Evolutionary conservation across 2,797 vertebrate genomes (phyloP).

Genomic region (Spatula clypeata): DNA sequence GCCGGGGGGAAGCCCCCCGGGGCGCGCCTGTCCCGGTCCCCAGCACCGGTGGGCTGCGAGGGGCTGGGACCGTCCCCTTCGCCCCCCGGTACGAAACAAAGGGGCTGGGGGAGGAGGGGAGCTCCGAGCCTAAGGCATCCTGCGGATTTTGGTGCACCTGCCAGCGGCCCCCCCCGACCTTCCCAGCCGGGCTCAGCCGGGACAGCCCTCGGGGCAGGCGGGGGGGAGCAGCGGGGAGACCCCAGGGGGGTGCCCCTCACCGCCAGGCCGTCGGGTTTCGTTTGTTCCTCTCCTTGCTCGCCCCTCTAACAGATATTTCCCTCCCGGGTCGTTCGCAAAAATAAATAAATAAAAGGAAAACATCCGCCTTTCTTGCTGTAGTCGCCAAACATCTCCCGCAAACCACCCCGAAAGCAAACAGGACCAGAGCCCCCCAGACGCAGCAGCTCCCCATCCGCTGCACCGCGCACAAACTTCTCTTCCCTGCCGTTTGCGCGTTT

Average conservation of each 20-base stretch:
- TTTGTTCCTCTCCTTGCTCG: not conserved
- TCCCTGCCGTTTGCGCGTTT: not conserved
- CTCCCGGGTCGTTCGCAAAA: accelerated
- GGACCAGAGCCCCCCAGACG: not conserved
- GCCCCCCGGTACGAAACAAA: not conserved
- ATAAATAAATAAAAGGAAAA: not conserved
- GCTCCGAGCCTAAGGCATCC: not conserved
- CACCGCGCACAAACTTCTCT: not conserved
- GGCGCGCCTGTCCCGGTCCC: too few species aligned
- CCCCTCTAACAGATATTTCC: not conserved
- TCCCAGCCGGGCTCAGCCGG: not conserved
- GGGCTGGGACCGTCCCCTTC: not conserved
- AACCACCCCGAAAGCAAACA: not conserved
- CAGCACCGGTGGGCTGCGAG: not conserved
- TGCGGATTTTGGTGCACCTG: constrained; percentile 43
- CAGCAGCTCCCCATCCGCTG: not conserved
- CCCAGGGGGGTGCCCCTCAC: not conserved
- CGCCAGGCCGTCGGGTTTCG: not conserved
- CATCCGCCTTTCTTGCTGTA: not conserved
- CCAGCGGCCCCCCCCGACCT: constrained; percentile 19
- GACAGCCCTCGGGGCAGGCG: not conserved
- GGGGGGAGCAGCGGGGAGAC: not conserved
- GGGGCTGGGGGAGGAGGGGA: not conserved
- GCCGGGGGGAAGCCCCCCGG: too few species aligned
- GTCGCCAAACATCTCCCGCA: not conserved